phyloP scores from a whole-genome alignment of 1,140 invertebrate genomes.

The Paramacrobiotus metropolitanus region DNA sequence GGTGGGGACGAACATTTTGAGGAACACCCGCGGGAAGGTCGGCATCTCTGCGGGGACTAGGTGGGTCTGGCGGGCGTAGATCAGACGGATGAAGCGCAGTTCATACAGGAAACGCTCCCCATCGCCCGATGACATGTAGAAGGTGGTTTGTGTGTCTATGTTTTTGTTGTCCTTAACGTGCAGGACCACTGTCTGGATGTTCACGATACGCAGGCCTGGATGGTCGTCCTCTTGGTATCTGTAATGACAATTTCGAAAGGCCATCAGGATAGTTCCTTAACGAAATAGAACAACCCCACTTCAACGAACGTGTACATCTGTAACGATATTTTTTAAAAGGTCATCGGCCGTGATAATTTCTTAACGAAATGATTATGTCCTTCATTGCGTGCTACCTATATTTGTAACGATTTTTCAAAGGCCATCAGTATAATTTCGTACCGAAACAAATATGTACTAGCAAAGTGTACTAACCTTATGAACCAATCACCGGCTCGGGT shows the following conservation, averaged over 20 bases:
- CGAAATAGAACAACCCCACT: too few species aligned
- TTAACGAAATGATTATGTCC: too few species aligned
- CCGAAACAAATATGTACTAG: too few species aligned
- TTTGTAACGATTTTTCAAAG: too few species aligned
- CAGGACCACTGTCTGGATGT: not conserved
- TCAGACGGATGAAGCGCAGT: not conserved
- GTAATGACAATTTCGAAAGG: not conserved
- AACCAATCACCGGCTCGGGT: slow-evolving; percentile 1
- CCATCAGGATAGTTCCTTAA: too few species aligned
- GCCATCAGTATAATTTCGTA: too few species aligned
- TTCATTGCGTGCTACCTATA: too few species aligned
- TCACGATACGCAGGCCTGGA: not conserved
- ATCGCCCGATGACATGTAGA: not conserved
- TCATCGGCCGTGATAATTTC: too few species aligned
- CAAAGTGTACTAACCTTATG: too few species aligned
- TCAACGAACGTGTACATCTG: too few species aligned
- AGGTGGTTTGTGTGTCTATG: not conserved
- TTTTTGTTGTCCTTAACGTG: slow-evolving; percentile 1
- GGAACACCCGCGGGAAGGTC: not conserved
- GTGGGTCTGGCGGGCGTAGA: not conserved
- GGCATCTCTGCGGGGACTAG: not conserved
- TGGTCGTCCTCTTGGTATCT: slow-evolving; percentile 1
- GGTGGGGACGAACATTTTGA: not conserved
- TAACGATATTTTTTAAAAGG: too few species aligned
- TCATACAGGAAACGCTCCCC: not conserved